Evolutionary conservation across 30 jellyfish, hydroid and myxozoan species (phyloP), one percentile per base, ranked within the genome.

Genomic region (Aurelia sp.): DNA sequence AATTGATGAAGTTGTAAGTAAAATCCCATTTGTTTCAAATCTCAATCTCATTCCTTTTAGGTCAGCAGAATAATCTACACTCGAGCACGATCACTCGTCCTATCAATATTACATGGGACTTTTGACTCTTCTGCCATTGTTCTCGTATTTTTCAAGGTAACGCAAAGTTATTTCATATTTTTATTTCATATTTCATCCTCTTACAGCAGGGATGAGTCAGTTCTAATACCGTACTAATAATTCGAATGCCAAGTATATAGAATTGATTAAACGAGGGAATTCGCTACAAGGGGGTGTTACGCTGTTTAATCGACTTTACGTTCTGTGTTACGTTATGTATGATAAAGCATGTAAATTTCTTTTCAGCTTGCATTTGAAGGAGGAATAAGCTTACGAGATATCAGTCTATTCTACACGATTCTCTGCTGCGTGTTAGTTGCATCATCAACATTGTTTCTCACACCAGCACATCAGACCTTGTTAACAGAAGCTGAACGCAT

Each of bases 91-190:
- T 89, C 97, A 15, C 82, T 89, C 21, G 88, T 81, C 1, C 64
- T 89, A 70, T 80, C 92, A 9, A 55, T 89, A 40, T 67, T 89
- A 13, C 93, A 80, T 63, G 97, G 97, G 17, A 70, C 97, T 22
- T 89, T 89, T 41, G 97, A 89, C 27, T 89, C 97, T 9, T 89
- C 97, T 6, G 97, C 97, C 3, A 85, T 81, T 60, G 55, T 89
- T 13, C 85, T 89, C 24, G 73, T 89, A 10, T 50, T 80, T 62
- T 61, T 89, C 61, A 89, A 89, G 97, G 97, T 89, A 68, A 44
- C 85, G 17, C 16, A 18, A 8, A 8, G 8, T 18, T 38, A 15
- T 48, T 19, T 60, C 33, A 27, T 27, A 27, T 0, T n/a, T n/a
- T 18, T 38, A 15, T 48, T 19, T 60, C 33, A 27, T 27, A 27